phyloP scores from a whole-genome alignment of 2,797 vertebrate genomes.

The Sebastes matsubarae region DNA sequence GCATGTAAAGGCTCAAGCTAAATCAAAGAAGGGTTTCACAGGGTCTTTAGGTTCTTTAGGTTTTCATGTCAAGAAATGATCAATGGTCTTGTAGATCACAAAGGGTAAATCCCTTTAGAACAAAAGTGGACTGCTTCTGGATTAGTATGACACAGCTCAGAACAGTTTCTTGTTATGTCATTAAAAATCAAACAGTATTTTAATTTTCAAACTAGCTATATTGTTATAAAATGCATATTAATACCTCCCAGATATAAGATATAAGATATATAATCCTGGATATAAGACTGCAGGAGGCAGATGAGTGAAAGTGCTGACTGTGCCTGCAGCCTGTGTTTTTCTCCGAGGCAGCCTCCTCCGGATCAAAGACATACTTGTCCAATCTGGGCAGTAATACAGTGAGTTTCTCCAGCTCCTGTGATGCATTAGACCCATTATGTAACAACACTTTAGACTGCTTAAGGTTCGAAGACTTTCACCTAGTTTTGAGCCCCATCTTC shows the following conservation, averaged over 20 bases:
- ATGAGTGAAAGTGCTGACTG: slow-evolving; percentile 43
- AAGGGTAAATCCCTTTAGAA: slow-evolving; percentile 6
- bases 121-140: neutral
- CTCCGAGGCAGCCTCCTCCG: slow-evolving; percentile 21
- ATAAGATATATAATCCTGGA: too few relatives aligned
- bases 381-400: slow-evolving; percentile 52
- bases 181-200: neutral
- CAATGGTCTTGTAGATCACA: neutral
- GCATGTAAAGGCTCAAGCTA: neutral
- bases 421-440: slow-evolving; percentile 62
- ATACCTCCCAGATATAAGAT: neutral
- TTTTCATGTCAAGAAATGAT: neutral
- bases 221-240: neutral
- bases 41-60: neutral
- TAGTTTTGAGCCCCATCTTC: slow-evolving; percentile 40
- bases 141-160: slow-evolving; percentile 10
- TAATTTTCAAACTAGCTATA: neutral
- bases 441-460: slow-evolving; percentile 49
- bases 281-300: neutral
- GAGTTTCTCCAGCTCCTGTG: slow-evolving; percentile 63
- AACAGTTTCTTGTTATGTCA: slow-evolving; percentile 3
- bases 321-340: slow-evolving; percentile 26
- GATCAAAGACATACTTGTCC: slow-evolving; percentile 67
- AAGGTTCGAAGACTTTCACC: slow-evolving; percentile 29
- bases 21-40: neutral